A percentile compares a stretch with the other conserved stretches of the same genome.
phyloP scores from a whole-genome alignment of 2,113 vertebrate genomes.

The Hippocampus comes region DNA sequence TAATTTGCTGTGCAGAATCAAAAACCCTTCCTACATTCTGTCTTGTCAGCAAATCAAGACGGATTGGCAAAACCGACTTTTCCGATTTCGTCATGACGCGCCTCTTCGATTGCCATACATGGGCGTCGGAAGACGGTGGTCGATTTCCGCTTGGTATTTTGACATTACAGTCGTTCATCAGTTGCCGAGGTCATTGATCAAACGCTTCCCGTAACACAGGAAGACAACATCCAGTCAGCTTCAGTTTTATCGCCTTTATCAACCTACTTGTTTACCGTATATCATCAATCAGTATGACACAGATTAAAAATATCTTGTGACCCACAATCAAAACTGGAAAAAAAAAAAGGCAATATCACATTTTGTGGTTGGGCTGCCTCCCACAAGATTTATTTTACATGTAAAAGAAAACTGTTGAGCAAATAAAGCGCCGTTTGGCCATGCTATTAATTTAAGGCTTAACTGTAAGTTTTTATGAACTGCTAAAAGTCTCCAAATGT shows the following conservation, averaged over 20 bases:
- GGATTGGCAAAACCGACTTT: conserved; percentile 16
- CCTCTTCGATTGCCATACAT: conserved; percentile 13
- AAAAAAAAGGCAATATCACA: background rate
- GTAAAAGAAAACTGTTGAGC: background rate
- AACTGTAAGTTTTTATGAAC: background rate
- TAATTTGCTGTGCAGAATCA: conserved; percentile 1
- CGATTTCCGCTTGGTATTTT: conserved; percentile 8
- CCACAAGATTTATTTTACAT: background rate
- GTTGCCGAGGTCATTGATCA: conserved; percentile 29
- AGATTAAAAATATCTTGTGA: background rate
- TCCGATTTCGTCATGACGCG: background rate
- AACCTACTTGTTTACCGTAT: background rate
- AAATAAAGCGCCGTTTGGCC: background rate
- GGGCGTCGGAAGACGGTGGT: background rate
- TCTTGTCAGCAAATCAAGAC: conserved; percentile 15
- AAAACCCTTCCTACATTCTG: background rate
- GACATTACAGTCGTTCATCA: conserved; percentile 23
- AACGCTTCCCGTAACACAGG: conserved; percentile 41
- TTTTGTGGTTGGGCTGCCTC: background rate
- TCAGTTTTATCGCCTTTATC: conserved; percentile 1
- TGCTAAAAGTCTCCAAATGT: too few species aligned
- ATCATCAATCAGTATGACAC: background rate
- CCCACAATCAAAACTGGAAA: background rate
- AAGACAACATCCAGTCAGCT: conserved; percentile 12
- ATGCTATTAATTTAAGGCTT: background rate